Conservation (phyloP, 2,113 vertebrate species). For the Paradoxurus hermaphroditus region DNA sequence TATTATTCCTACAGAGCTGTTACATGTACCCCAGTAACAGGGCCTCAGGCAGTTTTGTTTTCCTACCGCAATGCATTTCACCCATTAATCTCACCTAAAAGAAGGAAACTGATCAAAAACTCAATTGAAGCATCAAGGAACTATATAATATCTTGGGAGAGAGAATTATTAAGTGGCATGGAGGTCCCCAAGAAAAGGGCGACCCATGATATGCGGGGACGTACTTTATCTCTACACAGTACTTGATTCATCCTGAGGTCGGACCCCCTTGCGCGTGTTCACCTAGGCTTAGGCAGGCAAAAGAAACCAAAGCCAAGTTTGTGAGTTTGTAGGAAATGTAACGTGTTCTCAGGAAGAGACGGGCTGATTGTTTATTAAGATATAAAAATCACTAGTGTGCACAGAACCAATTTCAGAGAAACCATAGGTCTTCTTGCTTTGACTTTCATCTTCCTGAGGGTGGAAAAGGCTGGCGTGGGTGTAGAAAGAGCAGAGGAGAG, state of each 20-base stretch:
- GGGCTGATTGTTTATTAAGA: constrained; percentile 12
- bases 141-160: not conserved
- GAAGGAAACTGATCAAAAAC: not conserved
- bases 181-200: not conserved
- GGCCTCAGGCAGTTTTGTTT: not conserved
- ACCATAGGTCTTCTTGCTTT: not conserved
- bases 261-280: not conserved
- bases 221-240: not conserved
- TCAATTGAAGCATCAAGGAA: not conserved
- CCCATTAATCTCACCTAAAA: not conserved
- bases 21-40: not conserved
- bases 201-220: not conserved
- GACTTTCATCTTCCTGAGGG: not conserved
- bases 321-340: not conserved
- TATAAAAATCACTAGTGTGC: not conserved
- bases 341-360: not conserved
- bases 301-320: not conserved
- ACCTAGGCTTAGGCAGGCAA: not conserved
- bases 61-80: not conserved
- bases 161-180: not conserved
- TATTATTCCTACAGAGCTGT: not conserved
- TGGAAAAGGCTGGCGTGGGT: not conserved
- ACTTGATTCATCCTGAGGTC: not conserved
- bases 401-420: constrained; percentile 14
- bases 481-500: not conserved